These are phyloP conservation scores for Pseudorectes ferrugineus DNA, from an alignment of 2,113 vertebrate species.

Conservation along the genomic window DNA sequence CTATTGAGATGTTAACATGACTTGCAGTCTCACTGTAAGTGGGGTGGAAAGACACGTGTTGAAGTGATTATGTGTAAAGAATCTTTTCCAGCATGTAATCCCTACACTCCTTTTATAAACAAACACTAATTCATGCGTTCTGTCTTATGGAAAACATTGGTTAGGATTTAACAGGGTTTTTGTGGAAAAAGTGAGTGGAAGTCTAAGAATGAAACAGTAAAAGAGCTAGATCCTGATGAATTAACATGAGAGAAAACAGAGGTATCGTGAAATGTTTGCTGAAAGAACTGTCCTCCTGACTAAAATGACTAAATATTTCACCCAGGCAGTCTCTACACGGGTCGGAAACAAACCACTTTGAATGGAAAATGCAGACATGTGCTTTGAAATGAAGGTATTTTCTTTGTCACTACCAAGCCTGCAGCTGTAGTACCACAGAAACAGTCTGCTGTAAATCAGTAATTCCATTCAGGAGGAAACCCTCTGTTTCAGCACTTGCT, in stretches of 20 bases:
- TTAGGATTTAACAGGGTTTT: background rate
- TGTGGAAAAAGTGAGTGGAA: background rate
- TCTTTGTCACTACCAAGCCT: background rate
- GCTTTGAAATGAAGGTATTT: background rate
- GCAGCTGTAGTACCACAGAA: background rate
- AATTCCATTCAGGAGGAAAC: background rate
- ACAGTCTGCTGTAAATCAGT: background rate
- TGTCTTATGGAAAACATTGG: background rate
- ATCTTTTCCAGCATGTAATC: constrained; percentile 13
- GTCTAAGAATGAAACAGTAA: background rate
- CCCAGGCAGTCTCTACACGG: background rate
- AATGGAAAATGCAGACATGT: background rate
- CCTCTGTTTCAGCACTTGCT: background rate
- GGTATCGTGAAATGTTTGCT: background rate
- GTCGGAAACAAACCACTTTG: background rate
- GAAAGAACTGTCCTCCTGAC: background rate
- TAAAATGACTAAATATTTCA: background rate
- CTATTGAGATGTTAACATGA: background rate
- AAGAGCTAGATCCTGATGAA: background rate
- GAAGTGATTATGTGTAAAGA: constrained; percentile 7
- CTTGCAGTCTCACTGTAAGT: background rate
- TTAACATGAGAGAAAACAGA: background rate
- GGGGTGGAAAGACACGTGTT: background rate
- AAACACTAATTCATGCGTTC: background rate
- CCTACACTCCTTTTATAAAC: background rate